Conservation (phyloP, 2,888 invertebrate genomes). For the Prosopocoilus inquinatus region DNA sequence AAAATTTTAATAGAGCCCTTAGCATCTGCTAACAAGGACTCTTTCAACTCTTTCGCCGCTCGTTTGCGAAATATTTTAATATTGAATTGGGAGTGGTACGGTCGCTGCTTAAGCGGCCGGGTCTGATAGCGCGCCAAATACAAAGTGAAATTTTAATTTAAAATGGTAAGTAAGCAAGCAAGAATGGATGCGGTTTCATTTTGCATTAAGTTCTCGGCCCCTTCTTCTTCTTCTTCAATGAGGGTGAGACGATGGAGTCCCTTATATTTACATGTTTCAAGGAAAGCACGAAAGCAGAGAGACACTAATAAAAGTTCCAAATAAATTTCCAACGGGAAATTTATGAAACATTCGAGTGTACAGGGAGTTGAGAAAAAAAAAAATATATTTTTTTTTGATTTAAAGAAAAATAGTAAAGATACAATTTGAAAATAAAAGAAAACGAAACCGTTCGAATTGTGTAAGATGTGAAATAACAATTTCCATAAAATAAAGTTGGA, state of each 20-base stretch:
- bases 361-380: too few relatives aligned
- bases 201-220: conserved; percentile 34
- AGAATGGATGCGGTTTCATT: conserved; percentile 40
- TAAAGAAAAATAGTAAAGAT: too few relatives aligned
- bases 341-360: too few relatives aligned
- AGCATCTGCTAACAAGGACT: conserved; percentile 1
- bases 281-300: too few relatives aligned
- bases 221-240: not conserved
- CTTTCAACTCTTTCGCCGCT: not conserved
- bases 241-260: not conserved
- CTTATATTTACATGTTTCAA: too few relatives aligned
- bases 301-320: too few relatives aligned
- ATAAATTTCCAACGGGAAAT: too few relatives aligned
- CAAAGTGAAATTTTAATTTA: conserved; percentile 49
- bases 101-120: not conserved
- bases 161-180: conserved; percentile 41
- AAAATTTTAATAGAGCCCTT: conserved; percentile 13
- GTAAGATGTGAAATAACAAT: too few relatives aligned
- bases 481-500: too few relatives aligned
- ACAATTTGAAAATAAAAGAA: too few relatives aligned
- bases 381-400: too few relatives aligned
- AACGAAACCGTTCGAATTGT: too few relatives aligned
- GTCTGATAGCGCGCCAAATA: conserved; percentile 44
- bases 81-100: not conserved
- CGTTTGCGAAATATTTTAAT: conserved; percentile 2